These are phyloP conservation scores for Drosophila lutescens DNA, from an alignment of 2,888 invertebrate species.

Conservation along the genomic window DNA sequence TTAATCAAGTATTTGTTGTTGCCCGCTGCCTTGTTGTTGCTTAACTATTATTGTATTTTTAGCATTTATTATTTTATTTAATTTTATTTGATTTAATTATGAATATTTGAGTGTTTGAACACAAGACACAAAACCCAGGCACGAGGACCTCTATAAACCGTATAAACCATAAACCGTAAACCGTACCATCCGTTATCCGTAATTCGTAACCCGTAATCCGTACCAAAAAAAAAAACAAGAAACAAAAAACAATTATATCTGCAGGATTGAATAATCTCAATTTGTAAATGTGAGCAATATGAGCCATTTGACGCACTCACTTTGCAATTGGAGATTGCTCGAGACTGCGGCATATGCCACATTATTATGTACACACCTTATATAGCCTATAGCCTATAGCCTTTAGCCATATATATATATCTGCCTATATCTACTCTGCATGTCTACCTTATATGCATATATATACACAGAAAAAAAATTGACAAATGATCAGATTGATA, in stretches of 20 bases:
- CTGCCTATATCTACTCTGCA: conserved; percentile 32
- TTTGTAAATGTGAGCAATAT: conserved; percentile 96
- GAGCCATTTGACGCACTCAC: conserved; percentile 83
- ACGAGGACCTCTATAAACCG: conserved; percentile 16
- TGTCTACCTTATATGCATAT: conserved; percentile 10
- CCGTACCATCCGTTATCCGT: conserved; percentile 42
- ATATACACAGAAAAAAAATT: background rate
- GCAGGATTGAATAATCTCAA: conserved; percentile 96
- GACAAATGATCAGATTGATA: no score
- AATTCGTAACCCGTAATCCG: conserved; percentile 41
- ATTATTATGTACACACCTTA: conserved; percentile 59
- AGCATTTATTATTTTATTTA: conserved; percentile 7
- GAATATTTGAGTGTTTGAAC: conserved; percentile 8
- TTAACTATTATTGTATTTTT: conserved; percentile 8
- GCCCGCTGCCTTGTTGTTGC: conserved; percentile 3
- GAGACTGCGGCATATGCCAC: conserved; percentile 81
- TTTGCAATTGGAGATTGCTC: conserved; percentile 85
- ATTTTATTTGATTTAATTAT: conserved; percentile 15
- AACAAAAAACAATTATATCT: conserved; percentile 53
- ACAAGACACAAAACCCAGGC: conserved; percentile 7
- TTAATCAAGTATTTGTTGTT: background rate
- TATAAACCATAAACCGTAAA: conserved; percentile 40
- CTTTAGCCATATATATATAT: conserved; percentile 28
- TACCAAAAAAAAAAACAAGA: conserved; percentile 9
- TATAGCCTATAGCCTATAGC: conserved; percentile 32